Conservation (phyloP, 2,888 invertebrate genomes). For the Sinohyriopsis cumingii region DNA sequence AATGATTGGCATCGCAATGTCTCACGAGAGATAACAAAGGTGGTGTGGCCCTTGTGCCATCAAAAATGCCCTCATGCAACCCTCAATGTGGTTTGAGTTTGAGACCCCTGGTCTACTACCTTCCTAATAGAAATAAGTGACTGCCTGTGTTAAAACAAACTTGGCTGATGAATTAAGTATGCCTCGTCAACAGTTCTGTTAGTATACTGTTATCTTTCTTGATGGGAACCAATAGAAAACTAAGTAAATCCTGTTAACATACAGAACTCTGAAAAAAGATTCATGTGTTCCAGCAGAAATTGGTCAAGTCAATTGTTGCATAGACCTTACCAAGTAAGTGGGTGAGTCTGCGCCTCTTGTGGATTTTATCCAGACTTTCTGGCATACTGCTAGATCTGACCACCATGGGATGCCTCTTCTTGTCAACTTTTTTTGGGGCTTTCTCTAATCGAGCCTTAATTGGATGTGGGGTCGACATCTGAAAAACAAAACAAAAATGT, state of each 20-base stretch:
- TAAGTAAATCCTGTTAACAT: not conserved
- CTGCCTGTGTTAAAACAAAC: too few relatives aligned
- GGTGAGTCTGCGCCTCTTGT: conserved; percentile 51
- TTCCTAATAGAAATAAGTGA: too few relatives aligned
- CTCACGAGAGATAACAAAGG: too few relatives aligned
- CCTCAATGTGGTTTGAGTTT: too few relatives aligned
- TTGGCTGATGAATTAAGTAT: too few relatives aligned
- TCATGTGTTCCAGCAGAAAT: not conserved
- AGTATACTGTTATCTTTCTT: too few relatives aligned
- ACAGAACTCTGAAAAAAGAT: not conserved
- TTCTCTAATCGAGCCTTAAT: conserved; percentile 58
- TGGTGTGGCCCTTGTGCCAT: too few relatives aligned
- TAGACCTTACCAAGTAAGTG: conserved; percentile 45
- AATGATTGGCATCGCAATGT: too few relatives aligned
- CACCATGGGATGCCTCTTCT: conserved; percentile 37
- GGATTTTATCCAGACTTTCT: conserved; percentile 66
- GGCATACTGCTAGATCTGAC: conserved; percentile 69
- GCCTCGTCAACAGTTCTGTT: too few relatives aligned
- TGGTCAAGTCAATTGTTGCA: not conserved
- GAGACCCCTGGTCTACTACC: too few relatives aligned
- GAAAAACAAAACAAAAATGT: conserved; percentile 18
- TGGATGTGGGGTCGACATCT: conserved; percentile 69
- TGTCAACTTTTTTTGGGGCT: conserved; percentile 35
- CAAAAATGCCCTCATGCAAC: too few relatives aligned
- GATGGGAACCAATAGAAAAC: too few relatives aligned